A percentile compares a stretch with the other conserved stretches of the same genome.
Conservation (phyloP, 2,888 invertebrate genomes). For the Lordiphosa fenestrarum region DNA sequence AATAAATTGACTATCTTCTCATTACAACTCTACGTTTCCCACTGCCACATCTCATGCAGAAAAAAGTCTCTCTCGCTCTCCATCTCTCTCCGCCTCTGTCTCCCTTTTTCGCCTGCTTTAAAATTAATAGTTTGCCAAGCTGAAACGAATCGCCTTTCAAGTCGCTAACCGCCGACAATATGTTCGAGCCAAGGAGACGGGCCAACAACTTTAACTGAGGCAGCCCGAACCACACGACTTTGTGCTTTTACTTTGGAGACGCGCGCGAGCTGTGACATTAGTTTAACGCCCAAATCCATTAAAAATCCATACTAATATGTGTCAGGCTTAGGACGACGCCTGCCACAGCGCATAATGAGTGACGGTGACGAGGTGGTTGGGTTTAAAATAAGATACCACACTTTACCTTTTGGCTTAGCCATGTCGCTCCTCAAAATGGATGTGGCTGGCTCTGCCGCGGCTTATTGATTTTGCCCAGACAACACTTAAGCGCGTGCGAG, state of each 20-base stretch:
- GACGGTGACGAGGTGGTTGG: conserved; percentile 39
- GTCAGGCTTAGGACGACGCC: conserved; percentile 53
- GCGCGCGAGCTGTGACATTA: conserved; percentile 49
- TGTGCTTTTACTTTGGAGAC: conserved; percentile 33
- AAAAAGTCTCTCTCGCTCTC: too few species aligned
- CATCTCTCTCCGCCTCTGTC: not conserved
- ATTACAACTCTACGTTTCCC: too few species aligned
- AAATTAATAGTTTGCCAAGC: conserved; percentile 79
- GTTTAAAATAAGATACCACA: conserved; percentile 59
- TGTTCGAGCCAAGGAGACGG: conserved; percentile 51
- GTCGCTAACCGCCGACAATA: conserved; percentile 77
- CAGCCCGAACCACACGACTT: conserved; percentile 25
- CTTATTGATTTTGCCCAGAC: not conserved
- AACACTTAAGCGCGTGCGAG: too few species aligned
- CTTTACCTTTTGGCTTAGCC: conserved; percentile 54
- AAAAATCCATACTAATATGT: conserved; percentile 72
- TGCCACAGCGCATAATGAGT: conserved; percentile 69
- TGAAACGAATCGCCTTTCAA: conserved; percentile 78
- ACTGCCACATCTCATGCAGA: too few species aligned
- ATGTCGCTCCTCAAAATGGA: conserved; percentile 53
- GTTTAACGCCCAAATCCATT: conserved; percentile 67
- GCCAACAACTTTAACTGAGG: conserved; percentile 15
- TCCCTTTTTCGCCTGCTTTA: conserved; percentile 20
- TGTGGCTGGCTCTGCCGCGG: conserved; percentile 10
- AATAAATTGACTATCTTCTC: too few species aligned